Percentiles rank a stretch among this genome's conserved stretches.
Conservation (phyloP, 1,140 invertebrate genomes). For the Ylistrum balloti region DNA sequence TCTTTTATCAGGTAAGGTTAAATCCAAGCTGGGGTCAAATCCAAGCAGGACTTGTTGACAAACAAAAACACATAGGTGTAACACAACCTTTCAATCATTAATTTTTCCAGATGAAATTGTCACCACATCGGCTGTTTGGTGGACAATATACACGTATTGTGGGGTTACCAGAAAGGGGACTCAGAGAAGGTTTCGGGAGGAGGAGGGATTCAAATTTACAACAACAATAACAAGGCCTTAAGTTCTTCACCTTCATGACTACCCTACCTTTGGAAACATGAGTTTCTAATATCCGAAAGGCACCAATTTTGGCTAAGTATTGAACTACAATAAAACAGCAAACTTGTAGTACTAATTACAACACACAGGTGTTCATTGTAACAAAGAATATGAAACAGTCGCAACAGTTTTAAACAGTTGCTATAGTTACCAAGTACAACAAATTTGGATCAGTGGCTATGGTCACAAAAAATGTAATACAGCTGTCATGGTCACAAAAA, state of each 20-base stretch:
- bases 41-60: not conserved
- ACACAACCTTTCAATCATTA: no score
- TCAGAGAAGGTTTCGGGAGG: not conserved
- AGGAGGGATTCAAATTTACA: not conserved
- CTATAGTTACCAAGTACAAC: not conserved
- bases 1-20: no score
- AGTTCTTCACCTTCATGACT: not conserved
- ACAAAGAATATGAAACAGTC: not conserved
- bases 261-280: not conserved
- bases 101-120: no score
- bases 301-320: slow-evolving; percentile 8
- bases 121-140: no score
- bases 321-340: not conserved
- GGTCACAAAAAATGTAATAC: not conserved
- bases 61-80: not conserved
- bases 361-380: not conserved
- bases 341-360: not conserved
- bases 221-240: not conserved
- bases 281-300: slow-evolving; percentile 19
- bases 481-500: not conserved
- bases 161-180: not conserved
- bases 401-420: not conserved
- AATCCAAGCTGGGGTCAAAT: not conserved
- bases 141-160: no score
- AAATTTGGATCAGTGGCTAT: not conserved